phyloP scores from a whole-genome alignment of 2,888 invertebrate genomes.

The Drosophila pegasa region DNA sequence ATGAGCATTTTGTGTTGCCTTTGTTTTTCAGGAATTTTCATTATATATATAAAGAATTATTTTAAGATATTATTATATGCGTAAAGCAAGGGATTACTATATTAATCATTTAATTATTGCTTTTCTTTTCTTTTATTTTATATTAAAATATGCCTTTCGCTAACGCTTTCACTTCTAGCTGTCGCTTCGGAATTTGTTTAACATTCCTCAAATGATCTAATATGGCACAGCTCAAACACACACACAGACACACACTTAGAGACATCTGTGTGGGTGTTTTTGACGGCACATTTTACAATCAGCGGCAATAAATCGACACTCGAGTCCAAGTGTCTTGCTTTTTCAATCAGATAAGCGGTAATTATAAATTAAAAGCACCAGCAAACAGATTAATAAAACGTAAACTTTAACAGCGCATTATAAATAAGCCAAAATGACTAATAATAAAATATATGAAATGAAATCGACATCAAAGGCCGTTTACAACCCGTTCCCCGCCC shows the following conservation, averaged over 20 bases:
- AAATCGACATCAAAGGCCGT: conserved; percentile 67
- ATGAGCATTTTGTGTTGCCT: neutral
- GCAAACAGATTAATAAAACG: conserved; percentile 77
- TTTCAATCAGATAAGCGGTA: conserved; percentile 77
- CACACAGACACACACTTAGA: neutral
- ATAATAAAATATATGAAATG: conserved; percentile 75
- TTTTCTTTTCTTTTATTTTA: neutral
- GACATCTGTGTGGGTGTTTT: conserved; percentile 13
- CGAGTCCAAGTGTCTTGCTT: conserved; percentile 70
- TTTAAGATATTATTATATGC: neutral
- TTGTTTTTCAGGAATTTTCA: neutral
- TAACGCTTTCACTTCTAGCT: neutral
- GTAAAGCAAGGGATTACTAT: neutral
- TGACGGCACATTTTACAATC: conserved; percentile 55
- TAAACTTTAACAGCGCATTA: conserved; percentile 73
- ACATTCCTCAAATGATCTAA: conserved; percentile 8
- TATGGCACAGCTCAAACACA: neutral
- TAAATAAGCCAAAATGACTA: conserved; percentile 78
- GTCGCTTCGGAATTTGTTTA: neutral
- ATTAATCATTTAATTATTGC: neutral
- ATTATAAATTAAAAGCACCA: conserved; percentile 77
- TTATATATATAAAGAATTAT: neutral
- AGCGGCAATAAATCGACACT: conserved; percentile 75
- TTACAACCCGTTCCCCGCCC: neutral
- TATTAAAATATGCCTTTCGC: neutral